These are phyloP conservation scores for Harpalus rufipes DNA, from an alignment of 2,888 invertebrate genomes.

Conservation along the genomic window DNA sequence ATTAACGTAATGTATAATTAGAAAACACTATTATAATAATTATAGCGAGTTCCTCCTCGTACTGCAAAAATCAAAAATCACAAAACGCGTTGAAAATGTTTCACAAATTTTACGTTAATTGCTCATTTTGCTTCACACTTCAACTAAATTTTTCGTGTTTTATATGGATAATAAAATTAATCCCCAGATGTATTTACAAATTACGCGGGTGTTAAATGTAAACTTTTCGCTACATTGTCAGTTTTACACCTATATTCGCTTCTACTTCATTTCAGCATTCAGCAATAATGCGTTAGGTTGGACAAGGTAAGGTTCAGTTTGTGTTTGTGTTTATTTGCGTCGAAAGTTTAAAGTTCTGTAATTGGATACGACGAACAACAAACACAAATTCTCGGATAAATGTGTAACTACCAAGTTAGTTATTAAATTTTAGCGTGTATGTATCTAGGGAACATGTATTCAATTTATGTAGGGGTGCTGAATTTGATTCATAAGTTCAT, in stretches of 20 bases:
- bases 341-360: constrained; percentile 20
- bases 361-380: constrained; percentile 26
- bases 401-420: constrained; percentile 8
- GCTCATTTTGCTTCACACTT: too few species aligned
- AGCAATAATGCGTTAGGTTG: not conserved
- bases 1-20: too few species aligned
- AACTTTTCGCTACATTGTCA: constrained; percentile 5
- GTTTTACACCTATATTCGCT: constrained; percentile 19
- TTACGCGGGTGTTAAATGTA: not conserved
- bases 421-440: constrained; percentile 6
- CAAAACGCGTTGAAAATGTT: too few species aligned
- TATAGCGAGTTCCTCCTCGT: too few species aligned
- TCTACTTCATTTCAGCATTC: constrained; percentile 15
- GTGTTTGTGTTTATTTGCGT: not conserved
- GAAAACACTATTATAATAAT: too few species aligned
- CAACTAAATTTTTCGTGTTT: too few species aligned
- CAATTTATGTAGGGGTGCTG: not conserved
- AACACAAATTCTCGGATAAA: constrained; percentile 24
- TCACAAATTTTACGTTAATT: too few species aligned
- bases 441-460: not conserved
- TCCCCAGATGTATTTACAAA: not conserved
- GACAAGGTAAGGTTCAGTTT: not conserved
- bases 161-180: too few species aligned
- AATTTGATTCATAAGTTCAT: not conserved
- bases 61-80: too few species aligned